Conservation (phyloP, 2,888 invertebrate species). For the Drosophila prostipennis region DNA sequence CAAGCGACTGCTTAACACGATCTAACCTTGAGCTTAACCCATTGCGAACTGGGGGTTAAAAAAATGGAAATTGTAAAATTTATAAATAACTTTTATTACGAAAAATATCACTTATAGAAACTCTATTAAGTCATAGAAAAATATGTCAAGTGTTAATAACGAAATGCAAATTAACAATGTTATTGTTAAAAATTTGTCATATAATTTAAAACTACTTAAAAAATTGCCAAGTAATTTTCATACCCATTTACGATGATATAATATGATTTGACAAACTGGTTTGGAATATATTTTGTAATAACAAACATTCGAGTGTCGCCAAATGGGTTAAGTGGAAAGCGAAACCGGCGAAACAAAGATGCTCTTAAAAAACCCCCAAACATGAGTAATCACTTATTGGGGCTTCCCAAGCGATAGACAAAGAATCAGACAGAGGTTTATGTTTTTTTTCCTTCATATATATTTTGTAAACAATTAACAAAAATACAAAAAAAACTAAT, state of each 20-base stretch:
- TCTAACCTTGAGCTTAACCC: conserved; percentile 27
- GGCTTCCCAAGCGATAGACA: conserved; percentile 6
- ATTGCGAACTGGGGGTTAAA: not conserved
- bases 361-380: conserved; percentile 25
- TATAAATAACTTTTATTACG: not conserved
- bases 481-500: conserved; percentile 25
- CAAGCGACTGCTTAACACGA: not conserved
- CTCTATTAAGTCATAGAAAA: not conserved
- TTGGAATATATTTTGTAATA: conserved; percentile 7
- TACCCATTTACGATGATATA: not conserved
- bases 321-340: conserved; percentile 34
- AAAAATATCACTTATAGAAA: not conserved
- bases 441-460: conserved; percentile 29
- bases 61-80: not conserved
- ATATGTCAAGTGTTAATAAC: not conserved
- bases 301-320: not conserved
- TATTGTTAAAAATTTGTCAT: not conserved
- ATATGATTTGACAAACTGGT: not conserved
- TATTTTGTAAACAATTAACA: conserved; percentile 52
- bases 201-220: not conserved
- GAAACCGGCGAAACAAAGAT: conserved; percentile 16
- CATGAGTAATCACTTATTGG: conserved; percentile 13
- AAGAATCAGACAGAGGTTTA: conserved; percentile 1
- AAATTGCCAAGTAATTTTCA: conserved; percentile 2
- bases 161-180: not conserved